Base-by-base conservation (phyloP, 2,888 invertebrate species). In the Luperina testacea region DNA sequence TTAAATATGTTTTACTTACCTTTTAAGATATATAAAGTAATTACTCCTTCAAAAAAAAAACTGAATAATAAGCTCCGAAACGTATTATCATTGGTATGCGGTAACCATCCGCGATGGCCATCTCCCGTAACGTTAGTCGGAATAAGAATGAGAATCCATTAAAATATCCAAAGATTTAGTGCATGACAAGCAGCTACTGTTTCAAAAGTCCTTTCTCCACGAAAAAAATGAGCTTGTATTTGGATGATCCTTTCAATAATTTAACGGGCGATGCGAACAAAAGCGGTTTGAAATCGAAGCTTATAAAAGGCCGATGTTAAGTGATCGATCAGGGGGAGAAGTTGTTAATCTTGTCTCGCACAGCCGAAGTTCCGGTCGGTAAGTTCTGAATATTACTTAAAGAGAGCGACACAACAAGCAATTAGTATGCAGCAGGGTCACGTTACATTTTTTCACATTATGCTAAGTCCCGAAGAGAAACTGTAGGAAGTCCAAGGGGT, bases 361-460 rank as follows among this genome's bases (percentile, higher is more conserved):
- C 91, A 90, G 90, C 92, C 91, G 80, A 95, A 95, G 94, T 95
- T 95, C 92, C 93, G 92, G 92, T 92, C 92, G 92, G 92, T 91
- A 93, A 94, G 94, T 94, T 93, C 92, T 88, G 92, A 92, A 93
- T 93, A 92, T 93, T 92, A 94, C 93, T 94, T 92, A 92, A 93
- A 92, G 89, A 91, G 91, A 92, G 92, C 94, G 92, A 94, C 94
- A 96, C 96, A 96, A 96, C 96, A 96, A 95, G 93, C 93, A 96
- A 97, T 97, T 96, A 96, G 97, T 96, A 97, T 96, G 95, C 97
- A 94, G 94, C 92, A 91, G 93, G 93, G 94, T 92, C 92, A 93
- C 95, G 92, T 92, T 93, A 95, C 96, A 96, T 96, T 97, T 96
- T 97, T 97, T 96, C 91, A 95, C 96, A 96, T 97, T 96, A 96